Percentiles rank a stretch among this genome's conserved stretches.
Conservation (phyloP, 1,140 invertebrate species). For the Ips typographus region DNA sequence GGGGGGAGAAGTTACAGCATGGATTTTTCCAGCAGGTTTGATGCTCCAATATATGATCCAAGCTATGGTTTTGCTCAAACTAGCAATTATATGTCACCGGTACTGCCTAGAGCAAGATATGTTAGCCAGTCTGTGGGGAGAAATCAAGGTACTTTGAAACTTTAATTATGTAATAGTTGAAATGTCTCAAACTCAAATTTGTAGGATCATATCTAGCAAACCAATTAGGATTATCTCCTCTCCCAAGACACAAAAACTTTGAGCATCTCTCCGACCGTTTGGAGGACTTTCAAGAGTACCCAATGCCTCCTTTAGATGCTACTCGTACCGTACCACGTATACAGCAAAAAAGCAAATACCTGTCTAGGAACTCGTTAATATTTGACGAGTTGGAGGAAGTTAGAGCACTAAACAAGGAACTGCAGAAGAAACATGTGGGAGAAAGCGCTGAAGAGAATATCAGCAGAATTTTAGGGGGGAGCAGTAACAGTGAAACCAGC, state of each 20-base stretch:
- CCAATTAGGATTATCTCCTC: constrained; percentile 39
- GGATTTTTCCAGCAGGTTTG: constrained; percentile 11
- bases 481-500: constrained; percentile 13
- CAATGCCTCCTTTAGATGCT: not conserved
- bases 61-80: not conserved
- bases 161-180: too few relatives aligned
- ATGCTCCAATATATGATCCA: too few relatives aligned
- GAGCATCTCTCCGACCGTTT: constrained; percentile 35
- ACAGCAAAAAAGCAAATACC: constrained; percentile 40
- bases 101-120: constrained; percentile 11
- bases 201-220: not conserved
- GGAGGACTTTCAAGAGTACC: constrained; percentile 17
- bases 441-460: constrained; percentile 25
- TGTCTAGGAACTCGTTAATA: constrained; percentile 43
- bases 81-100: constrained; percentile 24
- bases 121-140: too few relatives aligned
- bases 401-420: constrained; percentile 41
- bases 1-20: constrained; percentile 32
- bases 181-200: too few relatives aligned
- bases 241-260: constrained; percentile 42
- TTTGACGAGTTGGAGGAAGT: constrained; percentile 49
- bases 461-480: constrained; percentile 14
- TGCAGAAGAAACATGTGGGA: constrained; percentile 41
- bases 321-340: not conserved
- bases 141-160: too few relatives aligned